Evolutionary conservation across 2,113 vertebrate species (phyloP).

Genomic region (Oreotrochilus melanogaster): DNA sequence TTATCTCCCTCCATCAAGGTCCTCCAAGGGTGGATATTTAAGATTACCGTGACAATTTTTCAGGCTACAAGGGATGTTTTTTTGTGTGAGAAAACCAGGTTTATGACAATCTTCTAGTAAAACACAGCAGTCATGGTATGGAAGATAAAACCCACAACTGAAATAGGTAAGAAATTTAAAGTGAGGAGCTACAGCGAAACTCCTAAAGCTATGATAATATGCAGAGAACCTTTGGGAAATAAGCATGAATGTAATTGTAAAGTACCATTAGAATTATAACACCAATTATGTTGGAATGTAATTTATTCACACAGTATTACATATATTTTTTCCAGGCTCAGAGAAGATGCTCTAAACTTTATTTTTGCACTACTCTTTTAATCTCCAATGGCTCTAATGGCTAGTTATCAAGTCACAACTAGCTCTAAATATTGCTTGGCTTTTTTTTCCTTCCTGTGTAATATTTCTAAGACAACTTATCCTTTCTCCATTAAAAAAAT

Average conservation of each 20-base stretch:
- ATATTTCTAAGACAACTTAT: not conserved
- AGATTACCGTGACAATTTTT: not conserved
- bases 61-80: not conserved
- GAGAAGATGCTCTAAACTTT: not conserved
- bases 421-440: not conserved
- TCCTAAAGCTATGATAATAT: not conserved
- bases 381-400: not conserved
- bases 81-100: not conserved
- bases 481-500: not conserved
- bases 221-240: conserved; percentile 26
- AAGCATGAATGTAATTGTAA: not conserved
- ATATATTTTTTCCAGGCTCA: not conserved
- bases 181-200: not conserved
- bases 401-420: not conserved
- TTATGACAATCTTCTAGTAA: not conserved
- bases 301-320: conserved; percentile 8
- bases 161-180: not conserved
- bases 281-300: not conserved
- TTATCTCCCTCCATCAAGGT: not conserved
- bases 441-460: not conserved
- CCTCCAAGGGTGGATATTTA: not conserved
- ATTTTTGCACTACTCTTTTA: not conserved
- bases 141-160: not conserved
- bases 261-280: not conserved
- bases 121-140: not conserved